phyloP scores from a whole-genome alignment of 1,140 invertebrate genomes.

The Drosophila guanche region DNA sequence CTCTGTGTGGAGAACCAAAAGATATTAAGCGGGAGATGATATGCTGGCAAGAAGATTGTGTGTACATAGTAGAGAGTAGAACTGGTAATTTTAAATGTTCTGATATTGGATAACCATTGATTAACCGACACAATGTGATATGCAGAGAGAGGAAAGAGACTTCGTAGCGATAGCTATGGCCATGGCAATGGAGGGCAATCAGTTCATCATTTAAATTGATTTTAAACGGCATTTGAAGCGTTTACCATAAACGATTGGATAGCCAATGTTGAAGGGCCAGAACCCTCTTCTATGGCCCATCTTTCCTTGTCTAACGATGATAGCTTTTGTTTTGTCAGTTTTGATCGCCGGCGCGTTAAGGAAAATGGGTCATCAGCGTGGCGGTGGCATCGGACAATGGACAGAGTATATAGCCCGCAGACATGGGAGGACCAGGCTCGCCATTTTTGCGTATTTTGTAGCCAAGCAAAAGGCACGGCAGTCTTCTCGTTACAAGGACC shows the following conservation, averaged over 20 bases:
- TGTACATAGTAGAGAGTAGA: not conserved
- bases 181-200: conserved; percentile 15
- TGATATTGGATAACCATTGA: conserved; percentile 15
- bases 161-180: not conserved
- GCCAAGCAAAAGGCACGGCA: conserved; percentile 9
- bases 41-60: not conserved
- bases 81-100: conserved; percentile 1
- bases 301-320: conserved; percentile 65
- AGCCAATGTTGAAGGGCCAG: not conserved
- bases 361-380: conserved; percentile 76
- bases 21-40: conserved; percentile 5
- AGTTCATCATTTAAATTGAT: conserved; percentile 81
- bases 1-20: conserved; percentile 69
- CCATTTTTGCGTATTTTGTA: conserved; percentile 67
- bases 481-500: not conserved
- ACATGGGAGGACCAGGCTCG: conserved; percentile 32
- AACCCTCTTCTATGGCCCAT: conserved; percentile 3
- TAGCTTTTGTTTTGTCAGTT: conserved; percentile 79
- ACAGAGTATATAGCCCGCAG: conserved; percentile 10
- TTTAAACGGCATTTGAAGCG: conserved; percentile 77
- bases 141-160: not conserved
- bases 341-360: conserved; percentile 77
- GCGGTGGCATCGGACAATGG: conserved; percentile 52
- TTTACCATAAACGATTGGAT: conserved; percentile 67
- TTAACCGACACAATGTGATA: conserved; percentile 26